phyloP scores from a whole-genome alignment of 2,113 vertebrate genomes.

The Glaucomys volans region DNA sequence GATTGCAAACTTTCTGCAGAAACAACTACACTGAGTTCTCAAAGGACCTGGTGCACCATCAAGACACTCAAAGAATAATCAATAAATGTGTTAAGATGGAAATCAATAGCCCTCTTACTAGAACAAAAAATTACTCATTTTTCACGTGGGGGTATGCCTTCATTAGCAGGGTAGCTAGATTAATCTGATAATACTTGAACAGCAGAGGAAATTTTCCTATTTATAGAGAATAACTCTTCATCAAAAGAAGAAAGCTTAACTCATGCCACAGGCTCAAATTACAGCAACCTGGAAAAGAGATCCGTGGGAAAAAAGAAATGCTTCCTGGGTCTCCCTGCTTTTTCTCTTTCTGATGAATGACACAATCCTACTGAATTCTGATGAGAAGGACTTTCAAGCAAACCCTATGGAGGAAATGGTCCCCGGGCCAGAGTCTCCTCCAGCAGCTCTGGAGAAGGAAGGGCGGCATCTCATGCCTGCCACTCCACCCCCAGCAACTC shows the following conservation, averaged over 20 bases:
- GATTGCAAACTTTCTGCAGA: background rate
- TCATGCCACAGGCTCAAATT: background rate
- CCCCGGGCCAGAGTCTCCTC: background rate
- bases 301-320: background rate
- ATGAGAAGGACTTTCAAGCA: background rate
- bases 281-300: background rate
- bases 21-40: background rate
- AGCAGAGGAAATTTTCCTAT: background rate
- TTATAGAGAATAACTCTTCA: background rate
- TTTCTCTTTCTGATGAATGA: slow-evolving; percentile 41
- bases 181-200: background rate
- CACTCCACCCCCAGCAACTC: background rate
- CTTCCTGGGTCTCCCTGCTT: background rate
- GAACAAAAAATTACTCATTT: background rate
- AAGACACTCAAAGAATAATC: slow-evolving; percentile 3
- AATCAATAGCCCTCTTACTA: background rate
- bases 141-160: background rate
- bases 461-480: background rate
- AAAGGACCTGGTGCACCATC: background rate
- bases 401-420: background rate
- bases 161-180: background rate
- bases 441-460: background rate
- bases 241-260: background rate
- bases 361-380: background rate
- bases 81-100: slow-evolving; percentile 15